Evolutionary conservation across 1,140 invertebrate species (phyloP).

Genomic region (Drosophila murphyi): DNA sequence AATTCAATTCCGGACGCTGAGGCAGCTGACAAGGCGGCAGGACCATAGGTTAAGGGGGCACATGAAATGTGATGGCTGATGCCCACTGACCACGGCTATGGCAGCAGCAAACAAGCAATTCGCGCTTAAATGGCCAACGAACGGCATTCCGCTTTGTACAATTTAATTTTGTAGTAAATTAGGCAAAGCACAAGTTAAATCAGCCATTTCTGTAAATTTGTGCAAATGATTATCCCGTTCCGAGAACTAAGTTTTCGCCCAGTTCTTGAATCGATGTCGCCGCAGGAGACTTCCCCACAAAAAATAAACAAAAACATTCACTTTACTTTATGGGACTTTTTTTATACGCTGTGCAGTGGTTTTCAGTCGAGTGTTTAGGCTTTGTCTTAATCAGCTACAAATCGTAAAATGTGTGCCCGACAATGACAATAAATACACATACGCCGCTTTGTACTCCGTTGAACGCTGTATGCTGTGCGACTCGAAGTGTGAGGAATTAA

Average conservation of each 20-base stretch:
- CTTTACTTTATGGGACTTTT: constrained; percentile 16
- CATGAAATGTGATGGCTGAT: constrained; percentile 9
- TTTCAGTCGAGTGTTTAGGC: constrained; percentile 8
- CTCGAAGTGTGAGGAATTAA: constrained; percentile 31
- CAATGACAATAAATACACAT: constrained; percentile 43
- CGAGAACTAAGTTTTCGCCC: neutral
- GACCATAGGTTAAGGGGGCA: constrained; percentile 9
- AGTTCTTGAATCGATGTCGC: neutral
- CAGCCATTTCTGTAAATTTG: constrained; percentile 55
- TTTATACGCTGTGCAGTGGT: neutral
- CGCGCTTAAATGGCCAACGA: constrained; percentile 41
- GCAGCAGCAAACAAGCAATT: constrained; percentile 48
- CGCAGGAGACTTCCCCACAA: constrained; percentile 10
- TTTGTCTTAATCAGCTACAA: constrained; percentile 46
- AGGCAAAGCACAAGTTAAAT: constrained; percentile 56
- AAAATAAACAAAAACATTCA: constrained; percentile 15
- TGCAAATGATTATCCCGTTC: constrained; percentile 47
- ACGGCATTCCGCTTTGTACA: constrained; percentile 55
- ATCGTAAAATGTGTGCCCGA: constrained; percentile 21
- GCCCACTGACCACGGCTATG: constrained; percentile 39
- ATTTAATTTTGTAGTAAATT: constrained; percentile 71
- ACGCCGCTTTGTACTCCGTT: constrained; percentile 23
- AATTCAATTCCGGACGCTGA: constrained; percentile 40
- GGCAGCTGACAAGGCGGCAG: constrained; percentile 23
- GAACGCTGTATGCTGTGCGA: neutral